phyloP scores from a whole-genome alignment of 2,797 vertebrate genomes.

The Chrosomus eos region DNA sequence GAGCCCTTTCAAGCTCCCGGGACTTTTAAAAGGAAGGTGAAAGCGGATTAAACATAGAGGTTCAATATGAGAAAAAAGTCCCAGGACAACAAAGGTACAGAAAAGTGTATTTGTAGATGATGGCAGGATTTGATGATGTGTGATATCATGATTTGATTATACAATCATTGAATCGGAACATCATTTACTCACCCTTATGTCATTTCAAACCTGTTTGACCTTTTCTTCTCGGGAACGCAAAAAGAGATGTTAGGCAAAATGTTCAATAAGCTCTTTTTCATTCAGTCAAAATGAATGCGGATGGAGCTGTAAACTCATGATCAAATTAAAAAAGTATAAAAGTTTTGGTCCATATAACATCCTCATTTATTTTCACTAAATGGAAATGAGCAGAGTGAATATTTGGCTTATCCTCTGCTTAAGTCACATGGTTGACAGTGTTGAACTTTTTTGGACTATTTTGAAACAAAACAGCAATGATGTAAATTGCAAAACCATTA shows the following conservation, averaged over 20 bases:
- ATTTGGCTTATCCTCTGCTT: neutral
- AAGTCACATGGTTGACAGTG: neutral
- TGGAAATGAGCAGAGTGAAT: neutral
- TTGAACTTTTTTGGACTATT: neutral
- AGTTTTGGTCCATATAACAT: neutral
- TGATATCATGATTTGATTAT: neutral
- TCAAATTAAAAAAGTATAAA: neutral
- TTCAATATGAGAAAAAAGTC: slow-evolving; percentile 41
- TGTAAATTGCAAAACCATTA: neutral
- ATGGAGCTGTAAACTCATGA: neutral
- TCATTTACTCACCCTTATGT: neutral
- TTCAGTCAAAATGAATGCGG: neutral
- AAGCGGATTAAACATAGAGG: slow-evolving; percentile 39
- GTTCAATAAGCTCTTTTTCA: neutral
- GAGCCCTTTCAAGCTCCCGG: slow-evolving; percentile 41
- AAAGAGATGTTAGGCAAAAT: neutral
- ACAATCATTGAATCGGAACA: neutral
- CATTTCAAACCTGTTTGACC: neutral
- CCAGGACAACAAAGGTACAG: slow-evolving; percentile 29
- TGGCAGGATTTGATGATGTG: neutral
- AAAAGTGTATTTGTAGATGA: slow-evolving; percentile 22
- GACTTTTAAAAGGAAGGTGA: slow-evolving; percentile 46
- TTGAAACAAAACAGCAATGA: neutral
- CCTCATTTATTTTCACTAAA: neutral
- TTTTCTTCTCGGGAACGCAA: neutral